A percentile compares a stretch with the other conserved stretches of the same genome.
phyloP scores from a whole-genome alignment of 2,888 invertebrate genomes.

The Horisme vitalbata region DNA sequence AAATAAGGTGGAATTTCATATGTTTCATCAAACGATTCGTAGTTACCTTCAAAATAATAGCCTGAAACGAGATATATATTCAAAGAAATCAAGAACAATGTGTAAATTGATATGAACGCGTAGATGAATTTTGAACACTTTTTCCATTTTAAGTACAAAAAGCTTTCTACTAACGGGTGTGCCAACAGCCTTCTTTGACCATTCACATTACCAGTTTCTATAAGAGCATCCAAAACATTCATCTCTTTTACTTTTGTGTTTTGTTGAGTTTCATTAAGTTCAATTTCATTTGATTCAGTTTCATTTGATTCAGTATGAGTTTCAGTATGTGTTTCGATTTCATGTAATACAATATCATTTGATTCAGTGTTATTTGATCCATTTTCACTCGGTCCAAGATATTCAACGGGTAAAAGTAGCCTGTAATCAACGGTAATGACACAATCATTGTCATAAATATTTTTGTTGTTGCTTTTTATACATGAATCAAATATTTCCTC shows the following conservation, averaged over 20 bases:
- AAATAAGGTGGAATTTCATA: too few relatives aligned
- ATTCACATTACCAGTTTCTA: constrained; percentile 78
- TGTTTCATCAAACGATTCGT: constrained; percentile 56
- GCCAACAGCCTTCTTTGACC: constrained; percentile 74
- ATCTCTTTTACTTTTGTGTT: constrained; percentile 80
- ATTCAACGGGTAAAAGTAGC: constrained; percentile 67
- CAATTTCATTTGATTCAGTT: too few relatives aligned
- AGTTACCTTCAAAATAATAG: constrained; percentile 70
- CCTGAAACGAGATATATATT: constrained; percentile 75
- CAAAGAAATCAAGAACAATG: constrained; percentile 73
- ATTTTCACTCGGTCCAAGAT: too few relatives aligned
- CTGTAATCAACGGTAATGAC: constrained; percentile 77
- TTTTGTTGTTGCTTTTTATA: constrained; percentile 70
- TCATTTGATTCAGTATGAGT: too few relatives aligned
- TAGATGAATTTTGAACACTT: constrained; percentile 80
- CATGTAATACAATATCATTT: too few relatives aligned
- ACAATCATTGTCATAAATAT: constrained; percentile 56
- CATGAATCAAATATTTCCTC: constrained; percentile 79
- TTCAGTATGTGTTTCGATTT: too few relatives aligned
- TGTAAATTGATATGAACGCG: constrained; percentile 72
- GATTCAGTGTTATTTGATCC: too few relatives aligned
- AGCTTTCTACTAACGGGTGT: constrained; percentile 83
- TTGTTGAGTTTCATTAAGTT: too few relatives aligned
- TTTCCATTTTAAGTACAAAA: constrained; percentile 82
- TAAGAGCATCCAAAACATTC: constrained; percentile 78